These are phyloP conservation scores for Paelopatides confundens DNA, from an alignment of 53 echinoderm and acorn worm genomes.

Conservation along the genomic window DNA sequence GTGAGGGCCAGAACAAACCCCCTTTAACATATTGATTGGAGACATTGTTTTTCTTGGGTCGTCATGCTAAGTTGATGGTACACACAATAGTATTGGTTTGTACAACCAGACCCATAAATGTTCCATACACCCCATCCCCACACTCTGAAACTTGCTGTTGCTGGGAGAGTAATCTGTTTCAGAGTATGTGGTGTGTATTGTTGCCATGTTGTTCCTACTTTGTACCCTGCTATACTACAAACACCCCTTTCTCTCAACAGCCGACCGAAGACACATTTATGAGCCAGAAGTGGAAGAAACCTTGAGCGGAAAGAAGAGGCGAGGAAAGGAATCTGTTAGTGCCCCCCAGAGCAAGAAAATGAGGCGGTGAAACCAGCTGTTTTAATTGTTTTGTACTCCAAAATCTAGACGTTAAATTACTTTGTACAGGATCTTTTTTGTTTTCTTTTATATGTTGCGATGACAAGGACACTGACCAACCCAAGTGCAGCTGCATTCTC, in stretches of 20 bases:
- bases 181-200: no score
- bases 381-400: not conserved
- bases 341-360: slow-evolving; percentile 57
- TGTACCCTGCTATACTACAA: no score
- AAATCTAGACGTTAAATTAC: not conserved
- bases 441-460: not conserved
- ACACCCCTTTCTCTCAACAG: not conserved
- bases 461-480: not conserved
- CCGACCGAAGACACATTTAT: slow-evolving; percentile 40
- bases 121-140: no score
- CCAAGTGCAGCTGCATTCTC: not conserved
- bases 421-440: not conserved
- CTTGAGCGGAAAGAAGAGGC: slow-evolving; percentile 66
- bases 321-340: slow-evolving; percentile 33
- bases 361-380: slow-evolving; percentile 23
- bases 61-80: no score
- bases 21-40: no score
- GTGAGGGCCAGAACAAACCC: no score
- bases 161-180: no score
- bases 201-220: no score
- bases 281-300: slow-evolving; percentile 76
- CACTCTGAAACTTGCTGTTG: no score
- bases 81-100: no score
- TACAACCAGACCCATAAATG: no score
- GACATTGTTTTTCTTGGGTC: no score